A percentile compares a stretch with the other conserved stretches of the same genome.
phyloP scores from a whole-genome alignment of 2,797 vertebrate species.

The Syngnathus acus region DNA sequence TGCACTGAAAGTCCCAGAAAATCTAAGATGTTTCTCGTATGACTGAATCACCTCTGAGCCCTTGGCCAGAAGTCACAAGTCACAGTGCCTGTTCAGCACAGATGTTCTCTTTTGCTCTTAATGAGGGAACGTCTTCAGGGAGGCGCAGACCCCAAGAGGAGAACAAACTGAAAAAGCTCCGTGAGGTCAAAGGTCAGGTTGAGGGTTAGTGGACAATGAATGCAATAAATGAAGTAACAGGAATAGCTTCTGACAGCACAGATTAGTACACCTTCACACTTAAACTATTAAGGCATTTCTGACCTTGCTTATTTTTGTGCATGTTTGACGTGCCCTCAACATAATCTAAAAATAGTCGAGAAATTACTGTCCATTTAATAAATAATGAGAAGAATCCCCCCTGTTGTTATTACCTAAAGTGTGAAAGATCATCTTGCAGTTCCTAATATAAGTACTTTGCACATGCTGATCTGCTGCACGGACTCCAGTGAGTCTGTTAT shows the following conservation, averaged over 20 bases:
- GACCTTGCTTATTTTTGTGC: slow-evolving; percentile 24
- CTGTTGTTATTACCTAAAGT: too few species aligned
- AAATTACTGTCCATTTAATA: too few species aligned
- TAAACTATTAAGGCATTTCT: slow-evolving; percentile 6
- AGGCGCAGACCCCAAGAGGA: slow-evolving; percentile 51
- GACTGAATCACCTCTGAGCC: slow-evolving; percentile 31
- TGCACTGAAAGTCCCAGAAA: too few species aligned
- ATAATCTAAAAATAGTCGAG: too few species aligned
- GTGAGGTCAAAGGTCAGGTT: slow-evolving; percentile 44
- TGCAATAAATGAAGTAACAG: slow-evolving; percentile 53
- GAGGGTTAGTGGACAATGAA: slow-evolving; percentile 48
- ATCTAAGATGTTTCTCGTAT: slow-evolving; percentile 36
- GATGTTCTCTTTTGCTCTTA: slow-evolving; percentile 62
- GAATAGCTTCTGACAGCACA: slow-evolving; percentile 25
- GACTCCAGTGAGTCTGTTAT: too few species aligned
- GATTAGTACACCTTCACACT: slow-evolving; percentile 20
- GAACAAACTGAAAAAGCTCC: slow-evolving; percentile 54
- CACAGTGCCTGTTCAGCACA: slow-evolving; percentile 57
- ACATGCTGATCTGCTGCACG: too few species aligned
- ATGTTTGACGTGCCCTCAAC: neutral
- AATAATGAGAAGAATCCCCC: too few species aligned
- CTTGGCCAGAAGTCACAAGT: slow-evolving; percentile 56
- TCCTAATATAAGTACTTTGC: too few species aligned
- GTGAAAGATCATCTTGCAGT: too few species aligned
- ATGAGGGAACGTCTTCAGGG: slow-evolving; percentile 60